These are phyloP conservation scores for Jordanella pulchra DNA, from an alignment of 2,797 vertebrate species.

Conservation along the genomic window DNA sequence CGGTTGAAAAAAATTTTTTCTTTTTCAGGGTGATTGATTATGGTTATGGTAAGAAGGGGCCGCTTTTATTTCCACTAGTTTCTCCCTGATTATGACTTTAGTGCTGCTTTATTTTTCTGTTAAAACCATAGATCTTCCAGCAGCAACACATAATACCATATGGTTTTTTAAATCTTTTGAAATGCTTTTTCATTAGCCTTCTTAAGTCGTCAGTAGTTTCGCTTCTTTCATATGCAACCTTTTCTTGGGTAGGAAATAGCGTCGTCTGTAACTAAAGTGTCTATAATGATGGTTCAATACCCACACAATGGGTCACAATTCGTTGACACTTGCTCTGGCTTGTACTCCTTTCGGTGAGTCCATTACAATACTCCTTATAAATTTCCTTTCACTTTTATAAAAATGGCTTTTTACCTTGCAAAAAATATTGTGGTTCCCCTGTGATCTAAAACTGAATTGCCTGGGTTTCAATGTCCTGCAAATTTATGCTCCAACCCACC, in stretches of 20 bases:
- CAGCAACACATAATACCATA: constrained; percentile 15
- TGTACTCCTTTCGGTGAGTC: no score
- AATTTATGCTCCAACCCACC: no score
- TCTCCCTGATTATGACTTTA: neutral
- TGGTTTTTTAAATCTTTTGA: neutral
- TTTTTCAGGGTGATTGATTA: constrained; percentile 84
- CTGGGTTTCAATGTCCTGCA: no score
- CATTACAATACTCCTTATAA: no score
- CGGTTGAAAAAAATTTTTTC: constrained; percentile 14
- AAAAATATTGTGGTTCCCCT: no score
- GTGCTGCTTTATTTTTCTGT: neutral
- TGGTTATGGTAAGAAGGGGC: constrained; percentile 96
- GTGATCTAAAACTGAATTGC: no score
- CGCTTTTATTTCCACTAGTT: neutral
- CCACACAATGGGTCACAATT: no score
- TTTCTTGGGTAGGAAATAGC: neutral
- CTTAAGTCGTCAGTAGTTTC: neutral
- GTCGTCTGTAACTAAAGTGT: neutral
- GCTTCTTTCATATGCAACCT: neutral
- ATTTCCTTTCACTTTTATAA: no score
- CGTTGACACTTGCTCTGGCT: no score
- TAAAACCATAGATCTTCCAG: neutral
- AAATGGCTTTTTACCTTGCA: no score
- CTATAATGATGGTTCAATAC: no score
- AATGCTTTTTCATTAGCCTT: neutral